Evolutionary conservation across 1,140 invertebrate species (phyloP).

Genomic region (Myzus persicae): DNA sequence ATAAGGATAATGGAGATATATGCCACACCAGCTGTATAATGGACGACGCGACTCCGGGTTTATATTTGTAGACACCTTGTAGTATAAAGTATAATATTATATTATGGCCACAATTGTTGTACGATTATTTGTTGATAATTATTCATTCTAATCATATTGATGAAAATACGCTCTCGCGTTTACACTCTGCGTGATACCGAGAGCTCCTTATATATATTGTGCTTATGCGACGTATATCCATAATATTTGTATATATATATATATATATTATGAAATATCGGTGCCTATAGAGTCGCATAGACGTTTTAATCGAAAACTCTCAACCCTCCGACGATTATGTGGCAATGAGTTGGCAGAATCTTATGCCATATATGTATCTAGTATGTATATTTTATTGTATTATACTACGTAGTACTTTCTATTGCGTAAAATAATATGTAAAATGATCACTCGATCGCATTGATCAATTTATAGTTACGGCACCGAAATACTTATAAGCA

Average conservation of each 20-base stretch:
- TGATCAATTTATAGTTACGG: not conserved
- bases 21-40: not conserved
- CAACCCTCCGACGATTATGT: not conserved
- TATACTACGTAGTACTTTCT: too few species aligned
- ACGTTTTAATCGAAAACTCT: not conserved
- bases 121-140: not conserved
- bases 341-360: too few species aligned
- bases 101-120: not conserved
- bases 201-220: not conserved
- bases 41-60: not conserved
- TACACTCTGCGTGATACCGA: not conserved
- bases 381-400: not conserved
- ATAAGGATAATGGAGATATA: conserved; percentile 8
- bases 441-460: not conserved
- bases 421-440: not conserved
- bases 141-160: too few species aligned
- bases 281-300: not conserved
- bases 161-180: not conserved
- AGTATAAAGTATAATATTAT: not conserved
- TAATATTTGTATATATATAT: not conserved
- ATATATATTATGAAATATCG: not conserved
- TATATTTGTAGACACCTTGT: not conserved
- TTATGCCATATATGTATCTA: too few species aligned
- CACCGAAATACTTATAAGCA: too few species aligned
- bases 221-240: not conserved